Evolutionary conservation across 2,113 vertebrate genomes (phyloP), one percentile per base, ranked within the genome.

Genomic region (Zapus hudsonius): DNA sequence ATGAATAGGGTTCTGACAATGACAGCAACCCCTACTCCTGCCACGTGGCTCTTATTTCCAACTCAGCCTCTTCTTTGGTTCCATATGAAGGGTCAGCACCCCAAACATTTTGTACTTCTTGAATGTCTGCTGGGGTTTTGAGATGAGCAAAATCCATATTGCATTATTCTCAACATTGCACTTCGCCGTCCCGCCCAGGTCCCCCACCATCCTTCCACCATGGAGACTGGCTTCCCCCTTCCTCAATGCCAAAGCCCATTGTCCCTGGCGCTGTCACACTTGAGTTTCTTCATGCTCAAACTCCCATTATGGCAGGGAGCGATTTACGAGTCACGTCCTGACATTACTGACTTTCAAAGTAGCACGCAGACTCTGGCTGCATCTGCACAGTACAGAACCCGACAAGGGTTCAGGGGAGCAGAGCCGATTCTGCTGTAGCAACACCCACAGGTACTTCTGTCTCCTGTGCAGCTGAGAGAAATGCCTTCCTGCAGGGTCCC

Each of bases 231-330:
- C 4, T 31, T 36, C 29, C 78, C 15, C 12, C 27, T 75, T 47
- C 42, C 13, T 75, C 70, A 69, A 1, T 67, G 4, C 36, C 33
- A 52, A 95, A 84, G 44, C 47, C 42, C 70, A 64, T 88, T 76
- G 80, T 81, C 52, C 57, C 38, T 17, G 38, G 76, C 44, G 79
- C 55, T 83, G 33, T 86, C 75, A 91, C 61, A 86, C 38, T n/a
- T 11, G 55, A 33, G 2, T 81, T 80, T 85, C 29, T 66, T 93
- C 40, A 3, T 27, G 9, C 31, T 86, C 36, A 76, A 78, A 42
- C 9, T 33, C 29, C n/a, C 63, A 67, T 55, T 47, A 38, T 66
- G 33, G 23, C 7, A 11, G 33, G 52, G 19, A 84, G 23, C 33
- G 59, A 13, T 52, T 23, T 52, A 11, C 40, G 36, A 74, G 70